Conservation (phyloP, 2,797 vertebrate genomes). For the Cossypha heuglini region DNA sequence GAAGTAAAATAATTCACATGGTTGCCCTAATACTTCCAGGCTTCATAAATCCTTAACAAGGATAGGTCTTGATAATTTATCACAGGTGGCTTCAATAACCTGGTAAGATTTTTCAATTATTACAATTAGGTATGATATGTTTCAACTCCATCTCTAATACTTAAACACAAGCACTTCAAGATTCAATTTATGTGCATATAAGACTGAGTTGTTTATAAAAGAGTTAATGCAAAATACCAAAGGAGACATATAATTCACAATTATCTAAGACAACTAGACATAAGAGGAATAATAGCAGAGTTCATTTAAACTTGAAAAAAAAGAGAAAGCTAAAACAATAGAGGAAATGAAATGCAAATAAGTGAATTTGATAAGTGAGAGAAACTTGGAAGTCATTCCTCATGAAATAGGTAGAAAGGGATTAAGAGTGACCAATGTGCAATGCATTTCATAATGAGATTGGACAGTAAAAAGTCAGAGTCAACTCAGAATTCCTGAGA, state of each 20-base stretch:
- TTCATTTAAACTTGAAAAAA: not conserved
- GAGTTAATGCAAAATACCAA: not conserved
- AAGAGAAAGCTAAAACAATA: not conserved
- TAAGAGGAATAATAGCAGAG: not conserved
- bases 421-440: not conserved
- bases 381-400: not conserved
- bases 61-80: not conserved
- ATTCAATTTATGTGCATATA: not conserved
- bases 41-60: not conserved
- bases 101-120: not conserved
- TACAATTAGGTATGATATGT: not conserved
- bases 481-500: not conserved
- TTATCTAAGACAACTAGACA: not conserved
- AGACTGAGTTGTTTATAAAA: not conserved
- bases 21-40: not conserved
- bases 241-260: not conserved
- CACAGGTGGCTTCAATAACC: not conserved
- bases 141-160: not conserved
- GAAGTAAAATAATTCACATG: not conserved
- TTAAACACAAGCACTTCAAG: not conserved
- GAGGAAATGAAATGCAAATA: not conserved
- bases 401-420: not conserved
- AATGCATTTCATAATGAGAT: not conserved
- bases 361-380: not conserved
- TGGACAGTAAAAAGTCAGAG: not conserved